A percentile compares a stretch with the other conserved stretches of the same genome.
These are phyloP conservation scores for Papilio gigon DNA, from an alignment of 2,888 invertebrate genomes.

Conservation along the genomic window DNA sequence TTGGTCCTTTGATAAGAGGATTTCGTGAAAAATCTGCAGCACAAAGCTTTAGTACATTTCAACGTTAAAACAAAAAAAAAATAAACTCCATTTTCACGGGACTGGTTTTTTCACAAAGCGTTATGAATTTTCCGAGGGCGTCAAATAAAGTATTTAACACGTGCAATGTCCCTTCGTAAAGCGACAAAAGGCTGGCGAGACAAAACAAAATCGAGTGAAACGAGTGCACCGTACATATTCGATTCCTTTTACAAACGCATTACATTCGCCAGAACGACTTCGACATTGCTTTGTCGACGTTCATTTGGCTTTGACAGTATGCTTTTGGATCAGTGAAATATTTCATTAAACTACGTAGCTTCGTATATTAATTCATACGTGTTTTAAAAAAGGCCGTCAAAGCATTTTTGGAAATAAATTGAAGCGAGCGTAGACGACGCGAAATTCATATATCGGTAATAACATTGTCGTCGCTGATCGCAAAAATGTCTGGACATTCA, in stretches of 20 bases:
- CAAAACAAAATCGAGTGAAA: not conserved
- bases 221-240: not conserved
- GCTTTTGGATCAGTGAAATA: not conserved
- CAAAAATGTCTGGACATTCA: too few relatives aligned
- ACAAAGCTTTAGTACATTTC: not conserved
- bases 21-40: not conserved
- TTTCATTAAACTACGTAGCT: not conserved
- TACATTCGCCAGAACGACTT: not conserved
- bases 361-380: not conserved
- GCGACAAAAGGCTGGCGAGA: not conserved
- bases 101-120: not conserved
- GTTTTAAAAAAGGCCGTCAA: not conserved
- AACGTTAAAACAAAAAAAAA: not conserved
- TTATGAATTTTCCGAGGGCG: not conserved
- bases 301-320: not conserved
- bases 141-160: constrained; percentile 1
- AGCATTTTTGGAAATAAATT: not conserved
- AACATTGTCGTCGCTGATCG: too few relatives aligned
- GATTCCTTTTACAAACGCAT: constrained; percentile 3
- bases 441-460: not conserved
- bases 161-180: not conserved
- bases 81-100: not conserved
- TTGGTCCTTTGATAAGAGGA: not conserved
- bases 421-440: not conserved
- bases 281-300: not conserved